Evolutionary conservation across 2,113 vertebrate genomes (phyloP), one percentile per base, ranked within the genome.

Genomic region (Plecturocebus donacophilus): DNA sequence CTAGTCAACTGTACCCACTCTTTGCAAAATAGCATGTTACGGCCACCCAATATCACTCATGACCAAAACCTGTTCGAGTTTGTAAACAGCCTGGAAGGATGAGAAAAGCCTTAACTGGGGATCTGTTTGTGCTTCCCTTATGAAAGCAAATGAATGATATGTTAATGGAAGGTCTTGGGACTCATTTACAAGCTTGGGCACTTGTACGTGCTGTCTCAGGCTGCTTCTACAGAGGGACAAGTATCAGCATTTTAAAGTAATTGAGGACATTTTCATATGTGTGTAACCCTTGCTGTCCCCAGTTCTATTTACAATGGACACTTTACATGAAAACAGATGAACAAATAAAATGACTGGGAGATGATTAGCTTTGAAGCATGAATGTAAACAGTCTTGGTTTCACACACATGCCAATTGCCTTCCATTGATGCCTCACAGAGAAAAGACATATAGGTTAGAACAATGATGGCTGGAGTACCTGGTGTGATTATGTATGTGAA

Each of bases 321-420:
- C 49, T 85, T 97, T 96, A 91, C 40, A 58, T 88, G 56, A 93
- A 94, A 66, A 71, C 30, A 58, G 90, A 90, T 45, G 38, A 94
- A 85, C 52, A 83, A 96, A 79, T 79, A 70, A 75, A 95, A 80
- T n/a, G 42, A 68, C 82, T 82, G 17, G 79, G 38, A 91, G 42
- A 71, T 71, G 71, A 93, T 96, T 93, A 93, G 90, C 73, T 95
- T 93, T 86, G 95, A 82, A 91, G 73, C 56, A 35, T 35, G 1
- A 71, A 83, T 35, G 7, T 49, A 76, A 96, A 80, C 85, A 75
- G 32, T 56, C 82, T 88, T 64, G 49, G 66, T 45, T 84, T 54
- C 82, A 23, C 82, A 35, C 11, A 71, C 49, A 45, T n/a, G 52
- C 54, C 58, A 75, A 93, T 47, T 85, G 77, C 58, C 56, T 95